Evolutionary conservation across 2,797 vertebrate species (phyloP), one percentile per base, ranked within the genome.

Genomic region (Mus minutoides): DNA sequence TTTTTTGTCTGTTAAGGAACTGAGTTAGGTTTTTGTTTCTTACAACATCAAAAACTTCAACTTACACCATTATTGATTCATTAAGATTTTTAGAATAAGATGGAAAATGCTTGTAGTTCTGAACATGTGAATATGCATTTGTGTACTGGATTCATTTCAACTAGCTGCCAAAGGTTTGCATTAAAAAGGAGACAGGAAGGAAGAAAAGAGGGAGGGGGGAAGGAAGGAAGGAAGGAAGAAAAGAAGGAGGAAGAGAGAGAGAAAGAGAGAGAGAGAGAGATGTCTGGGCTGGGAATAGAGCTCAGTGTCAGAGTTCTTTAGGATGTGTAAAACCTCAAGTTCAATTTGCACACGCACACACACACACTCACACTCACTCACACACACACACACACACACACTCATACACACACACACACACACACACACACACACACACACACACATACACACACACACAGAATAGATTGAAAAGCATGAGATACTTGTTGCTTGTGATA

Each of bases 1-100:
- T 46, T 56, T 79, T 71, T 64, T 84, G 19, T 76, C 85, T 84
- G n/a, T 71, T 73, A 67, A 71, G 82, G 60, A 85, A 52, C 3
- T 95, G 77, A 92, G n/a, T 77, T 58, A 87, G 56, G 4, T 60
- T 90, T 95, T 86, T 82, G 13, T 92, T 90, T 96, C 37, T 82
- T 76, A 85, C 1, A 69, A 26, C 19, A 37, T 49, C 46, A 91
- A 78, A 82, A 75, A 83, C 58, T 62, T 78, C 69, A 79, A 67
- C 54, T 43, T 78, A 46, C 64, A 58, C 29, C 29, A 40, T 64
- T 76, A 24, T 95, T 78, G 12, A 79, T 71, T 37, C 82, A 52
- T n/a, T 88, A 21, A 94, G 64, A 31, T 22, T 92, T 92, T 78
- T 62, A 62, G 75, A 82, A 60, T 0, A 67, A 8, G 9, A 21